Base-by-base conservation (phyloP, 2,888 invertebrate species). In the Latrodectus elegans region DNA sequence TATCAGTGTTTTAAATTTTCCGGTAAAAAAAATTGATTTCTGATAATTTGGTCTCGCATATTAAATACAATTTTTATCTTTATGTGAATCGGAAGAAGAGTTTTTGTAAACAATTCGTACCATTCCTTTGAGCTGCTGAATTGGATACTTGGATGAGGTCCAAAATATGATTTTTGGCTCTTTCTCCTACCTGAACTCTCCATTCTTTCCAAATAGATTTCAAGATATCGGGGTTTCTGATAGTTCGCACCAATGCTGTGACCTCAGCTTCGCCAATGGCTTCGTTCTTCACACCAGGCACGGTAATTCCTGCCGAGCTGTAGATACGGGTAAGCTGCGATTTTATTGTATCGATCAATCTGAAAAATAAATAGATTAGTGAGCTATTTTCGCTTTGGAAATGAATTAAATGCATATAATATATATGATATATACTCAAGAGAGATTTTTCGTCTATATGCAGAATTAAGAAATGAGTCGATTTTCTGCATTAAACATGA, bases 181-280 rank as follows among this genome's bases (percentile, higher is more conserved):
- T 72, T 8, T 79, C 71, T 12, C 81, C 87, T 9, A 84, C 77
- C 64, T 73, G 64, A 51, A 51, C 3, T 55, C 77, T 55, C 89
- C 89, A 89, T 6, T 72, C 17, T 22, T 70, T 84, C 89, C 89
- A 89, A 9, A 84, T 26, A 22, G 52, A 26, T 55, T 80, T 80
- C 15, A 89, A 60, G 12, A 65, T 22, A 6, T 10, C 26, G 2
- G 89, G 89, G 51, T 88, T 55, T 26, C 84, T 52, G 15, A 84
- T 55, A 17, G 52, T 70, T 12, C 68, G 72, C 74, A 89, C 70
- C 2, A 74, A 17, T 38, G 60, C 51, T 22, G 64, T 60, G 15
- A 78, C 77, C 67, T 80, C 84, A 17, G 49, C 52, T 73, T 89
- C 89, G 0, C 87, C 89, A 68, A 70, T 71, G 9, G 72, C 75